These are phyloP conservation scores for Lepilemur septentrionalis DNA, from an alignment of 2,797 vertebrate species.

Conservation along the genomic window DNA sequence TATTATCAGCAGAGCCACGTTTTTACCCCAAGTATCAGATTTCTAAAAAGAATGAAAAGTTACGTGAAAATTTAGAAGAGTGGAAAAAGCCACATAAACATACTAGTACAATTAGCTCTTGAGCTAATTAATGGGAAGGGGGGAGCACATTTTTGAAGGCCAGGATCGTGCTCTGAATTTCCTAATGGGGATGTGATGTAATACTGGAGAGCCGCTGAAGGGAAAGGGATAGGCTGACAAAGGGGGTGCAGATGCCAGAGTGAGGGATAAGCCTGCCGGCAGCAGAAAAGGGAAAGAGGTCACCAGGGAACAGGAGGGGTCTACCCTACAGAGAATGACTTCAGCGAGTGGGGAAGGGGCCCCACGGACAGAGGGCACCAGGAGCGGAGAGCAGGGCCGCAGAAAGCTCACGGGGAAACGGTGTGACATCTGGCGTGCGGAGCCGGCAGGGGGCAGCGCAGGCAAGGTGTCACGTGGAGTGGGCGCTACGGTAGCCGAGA, in stretches of 20 bases:
- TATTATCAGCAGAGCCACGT: neutral
- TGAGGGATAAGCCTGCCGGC: neutral
- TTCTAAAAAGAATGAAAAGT: neutral
- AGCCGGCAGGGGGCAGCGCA: constrained; percentile 56
- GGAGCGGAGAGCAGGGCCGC: neutral
- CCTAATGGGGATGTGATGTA: neutral
- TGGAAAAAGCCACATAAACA: neutral
- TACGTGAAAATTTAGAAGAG: neutral
- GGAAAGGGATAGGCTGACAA: neutral
- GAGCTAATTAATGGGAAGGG: too few relatives aligned
- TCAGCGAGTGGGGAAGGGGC: neutral
- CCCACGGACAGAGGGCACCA: too few relatives aligned
- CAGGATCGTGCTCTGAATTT: accelerated
- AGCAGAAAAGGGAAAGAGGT: neutral
- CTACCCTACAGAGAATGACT: neutral
- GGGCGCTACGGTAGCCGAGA: constrained; percentile 76
- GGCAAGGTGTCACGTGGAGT: constrained; percentile 75
- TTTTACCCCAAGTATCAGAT: neutral
- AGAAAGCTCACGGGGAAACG: neutral
- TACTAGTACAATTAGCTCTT: neutral
- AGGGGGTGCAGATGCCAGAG: neutral
- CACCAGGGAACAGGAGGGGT: neutral
- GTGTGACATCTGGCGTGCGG: neutral
- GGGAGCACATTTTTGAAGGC: neutral
- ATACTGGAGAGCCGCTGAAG: neutral